These are phyloP conservation scores for Ophion obscuratus DNA, from an alignment of 2,888 invertebrate species.

Conservation along the genomic window DNA sequence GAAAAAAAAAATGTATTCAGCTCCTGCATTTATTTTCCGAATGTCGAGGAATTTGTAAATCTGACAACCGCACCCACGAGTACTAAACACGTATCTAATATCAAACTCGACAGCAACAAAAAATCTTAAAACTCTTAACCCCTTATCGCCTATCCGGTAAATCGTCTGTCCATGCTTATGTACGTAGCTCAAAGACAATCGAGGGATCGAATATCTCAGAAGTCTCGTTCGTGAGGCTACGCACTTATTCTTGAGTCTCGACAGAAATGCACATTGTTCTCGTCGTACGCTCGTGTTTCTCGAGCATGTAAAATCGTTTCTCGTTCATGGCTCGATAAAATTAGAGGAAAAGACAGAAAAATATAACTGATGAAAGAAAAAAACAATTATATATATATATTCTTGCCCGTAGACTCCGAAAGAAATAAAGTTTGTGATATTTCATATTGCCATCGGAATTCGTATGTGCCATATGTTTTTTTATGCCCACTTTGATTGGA, in stretches of 20 bases:
- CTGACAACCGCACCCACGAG: neutral
- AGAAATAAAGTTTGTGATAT: too few species aligned
- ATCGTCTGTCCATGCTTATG: neutral
- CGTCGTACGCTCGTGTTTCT: constrained; percentile 18
- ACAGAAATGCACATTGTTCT: constrained; percentile 48
- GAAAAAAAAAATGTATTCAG: neutral
- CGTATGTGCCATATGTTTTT: neutral
- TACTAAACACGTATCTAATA: neutral
- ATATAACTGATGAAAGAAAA: neutral
- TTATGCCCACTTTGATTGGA: neutral
- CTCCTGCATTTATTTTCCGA: neutral
- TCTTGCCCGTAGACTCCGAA: too few species aligned
- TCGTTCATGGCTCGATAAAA: constrained; percentile 60
- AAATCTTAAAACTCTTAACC: constrained; percentile 12
- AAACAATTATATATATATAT: too few species aligned
- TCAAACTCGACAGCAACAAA: neutral
- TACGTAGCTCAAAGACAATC: constrained; percentile 32
- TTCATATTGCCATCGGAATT: neutral
- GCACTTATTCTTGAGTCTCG: constrained; percentile 50
- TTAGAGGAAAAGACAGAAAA: constrained; percentile 37
- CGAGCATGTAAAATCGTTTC: constrained; percentile 27
- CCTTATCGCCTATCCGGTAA: neutral
- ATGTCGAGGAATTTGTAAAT: neutral
- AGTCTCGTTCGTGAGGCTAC: constrained; percentile 25
- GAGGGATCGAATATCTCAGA: constrained; percentile 50